Conservation (phyloP, 2,113 vertebrate species). For the Dasypus novemcinctus region DNA sequence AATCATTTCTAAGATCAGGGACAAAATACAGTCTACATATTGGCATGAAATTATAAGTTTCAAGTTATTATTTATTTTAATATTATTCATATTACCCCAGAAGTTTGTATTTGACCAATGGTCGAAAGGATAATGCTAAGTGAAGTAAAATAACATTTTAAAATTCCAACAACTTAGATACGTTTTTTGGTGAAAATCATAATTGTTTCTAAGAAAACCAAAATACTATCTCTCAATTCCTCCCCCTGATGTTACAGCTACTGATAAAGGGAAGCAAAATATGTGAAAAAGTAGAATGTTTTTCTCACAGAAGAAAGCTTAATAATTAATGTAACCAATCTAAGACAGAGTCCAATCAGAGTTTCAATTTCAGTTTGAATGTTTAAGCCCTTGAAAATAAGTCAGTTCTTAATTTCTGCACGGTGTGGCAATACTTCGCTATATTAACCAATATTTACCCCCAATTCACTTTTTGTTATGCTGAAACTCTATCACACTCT, state of each 20-base stretch:
- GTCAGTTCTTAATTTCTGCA: not conserved
- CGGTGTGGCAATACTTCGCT: not conserved
- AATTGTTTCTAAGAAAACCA: not conserved
- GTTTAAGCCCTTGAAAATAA: not conserved
- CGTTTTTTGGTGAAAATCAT: not conserved
- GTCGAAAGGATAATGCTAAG: not conserved
- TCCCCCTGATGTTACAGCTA: not conserved
- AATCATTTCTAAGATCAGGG: not conserved
- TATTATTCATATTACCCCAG: not conserved
- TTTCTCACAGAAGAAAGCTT: not conserved
- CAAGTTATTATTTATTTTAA: not conserved
- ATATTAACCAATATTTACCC: not conserved
- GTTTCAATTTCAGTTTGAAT: not conserved
- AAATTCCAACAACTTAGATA: not conserved
- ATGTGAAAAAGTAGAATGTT: not conserved
- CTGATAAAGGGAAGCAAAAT: not conserved
- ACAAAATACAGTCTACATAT: not conserved
- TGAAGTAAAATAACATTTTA: constrained; percentile 18
- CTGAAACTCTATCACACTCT: not conserved
- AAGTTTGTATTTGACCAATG: not conserved
- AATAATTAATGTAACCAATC: not conserved
- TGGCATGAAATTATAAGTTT: not conserved
- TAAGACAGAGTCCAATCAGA: not conserved
- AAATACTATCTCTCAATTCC: not conserved
- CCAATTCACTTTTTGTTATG: not conserved